phyloP scores from a whole-genome alignment of 2,113 vertebrate species.

The Nymphicus hollandicus region DNA sequence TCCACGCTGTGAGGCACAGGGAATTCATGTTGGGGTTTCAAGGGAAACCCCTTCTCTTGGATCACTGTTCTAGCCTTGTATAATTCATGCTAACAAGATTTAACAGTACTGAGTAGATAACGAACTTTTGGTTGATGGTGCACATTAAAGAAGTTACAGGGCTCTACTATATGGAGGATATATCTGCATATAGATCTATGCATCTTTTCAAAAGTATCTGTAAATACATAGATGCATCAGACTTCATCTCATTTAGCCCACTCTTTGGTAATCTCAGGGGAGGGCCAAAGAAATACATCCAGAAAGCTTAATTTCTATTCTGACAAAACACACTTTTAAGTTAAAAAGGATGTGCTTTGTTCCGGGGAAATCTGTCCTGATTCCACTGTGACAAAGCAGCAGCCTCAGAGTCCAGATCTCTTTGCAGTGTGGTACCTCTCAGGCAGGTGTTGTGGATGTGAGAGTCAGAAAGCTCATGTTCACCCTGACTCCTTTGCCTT shows the following conservation, averaged over 20 bases:
- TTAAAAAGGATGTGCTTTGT: background rate
- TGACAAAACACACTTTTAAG: background rate
- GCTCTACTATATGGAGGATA: background rate
- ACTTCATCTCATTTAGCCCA: background rate
- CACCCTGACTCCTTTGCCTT: background rate
- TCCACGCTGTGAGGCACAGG: accelerated
- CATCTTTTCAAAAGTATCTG: background rate
- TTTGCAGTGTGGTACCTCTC: background rate
- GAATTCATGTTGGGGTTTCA: background rate
- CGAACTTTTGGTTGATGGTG: background rate
- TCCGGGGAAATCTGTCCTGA: background rate
- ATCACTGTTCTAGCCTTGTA: background rate
- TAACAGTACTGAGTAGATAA: background rate
- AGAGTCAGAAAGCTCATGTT: background rate
- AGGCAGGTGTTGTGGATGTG: background rate
- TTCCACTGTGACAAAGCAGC: background rate
- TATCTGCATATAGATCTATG: background rate
- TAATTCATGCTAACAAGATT: background rate
- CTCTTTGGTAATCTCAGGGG: background rate
- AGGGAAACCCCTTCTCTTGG: background rate
- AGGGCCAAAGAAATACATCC: background rate
- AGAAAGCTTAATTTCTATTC: background rate
- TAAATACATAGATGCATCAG: background rate
- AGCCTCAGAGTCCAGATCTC: background rate
- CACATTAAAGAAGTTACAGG: background rate